Base-by-base conservation (phyloP, 2,888 invertebrate species). In the Dasysyrphus albostriatus region DNA sequence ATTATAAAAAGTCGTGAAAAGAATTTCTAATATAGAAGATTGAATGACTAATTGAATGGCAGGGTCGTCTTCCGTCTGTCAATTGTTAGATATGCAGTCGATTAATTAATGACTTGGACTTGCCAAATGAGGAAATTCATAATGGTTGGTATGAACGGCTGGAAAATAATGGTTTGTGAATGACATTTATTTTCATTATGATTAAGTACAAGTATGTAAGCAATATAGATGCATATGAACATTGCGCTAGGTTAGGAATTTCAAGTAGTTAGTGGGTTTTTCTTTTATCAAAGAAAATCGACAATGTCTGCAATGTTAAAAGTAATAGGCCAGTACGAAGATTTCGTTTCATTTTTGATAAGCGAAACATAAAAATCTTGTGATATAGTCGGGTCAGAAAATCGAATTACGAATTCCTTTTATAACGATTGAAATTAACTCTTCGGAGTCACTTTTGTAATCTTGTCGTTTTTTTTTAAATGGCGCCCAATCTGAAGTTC, bases 41-140 rank as follows among this genome's bases (percentile, higher is more conserved):
- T 24, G 47, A 75, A 74, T 75, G 63, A 67, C 54, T 84, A 85
- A 85, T 85, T 81, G 80, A 80, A 73, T 84, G 76, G 72, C 80
- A 72, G 59, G 42, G 34, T 49, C 24, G 9, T 77, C 67, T 81
- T 85, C 67, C 56, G 67, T 51, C 61, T 76, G 70, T 70, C 75
- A 70, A 79, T 75, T 83, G 24, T 34, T 65, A 42, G 42, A 58
- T 75, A 63, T 70, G 69, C 67, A 78, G 61, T 79, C 74, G 63
- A 79, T 83, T 75, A 80, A 80, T 80, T 59, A 29, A 61, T 39
- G 8, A 14, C 10, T 14, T 19, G 5, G 12, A 51, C 34, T 54
- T 51, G 19, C 14, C 3, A 51, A 42, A 51, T 51, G 51, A 37
- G 34, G 44, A 67, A 67, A 34, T 34, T 37, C 10, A 51, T 29